Evolutionary conservation across 2,797 vertebrate genomes (phyloP).

Genomic region (Leptatherina wallacei): DNA sequence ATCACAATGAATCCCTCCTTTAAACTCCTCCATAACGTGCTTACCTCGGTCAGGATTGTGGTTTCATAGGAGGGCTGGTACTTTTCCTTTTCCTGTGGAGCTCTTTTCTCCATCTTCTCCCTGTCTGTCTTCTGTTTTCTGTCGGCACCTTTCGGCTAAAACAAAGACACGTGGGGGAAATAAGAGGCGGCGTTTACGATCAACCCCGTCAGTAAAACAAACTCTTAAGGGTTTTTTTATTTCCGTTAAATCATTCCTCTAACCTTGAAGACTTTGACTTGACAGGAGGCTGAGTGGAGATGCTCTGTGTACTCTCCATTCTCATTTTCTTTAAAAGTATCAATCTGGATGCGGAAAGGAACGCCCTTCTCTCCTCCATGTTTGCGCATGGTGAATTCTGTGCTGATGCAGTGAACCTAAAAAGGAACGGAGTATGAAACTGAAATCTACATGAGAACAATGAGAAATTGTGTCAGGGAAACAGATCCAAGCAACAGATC

Average conservation of each 20-base stretch:
- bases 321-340: constrained; percentile 95
- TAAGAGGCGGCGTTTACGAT: neutral
- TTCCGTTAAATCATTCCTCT: constrained; percentile 19
- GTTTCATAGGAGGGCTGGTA: constrained; percentile 87
- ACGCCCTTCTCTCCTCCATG: constrained; percentile 97
- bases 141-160: constrained; percentile 89
- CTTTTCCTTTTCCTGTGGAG: constrained; percentile 87
- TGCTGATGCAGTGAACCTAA: constrained; percentile 98
- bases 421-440: constrained; percentile 14
- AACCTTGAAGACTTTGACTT: constrained; percentile 99
- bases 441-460: neutral
- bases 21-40: neutral
- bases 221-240: neutral
- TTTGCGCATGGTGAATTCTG: constrained; percentile 97
- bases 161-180: constrained; percentile 7
- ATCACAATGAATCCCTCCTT: neutral
- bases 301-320: constrained; percentile 93
- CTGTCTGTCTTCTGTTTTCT: constrained; percentile 89
- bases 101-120: constrained; percentile 89
- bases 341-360: constrained; percentile 95
- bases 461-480: neutral
- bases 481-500: constrained; percentile 7
- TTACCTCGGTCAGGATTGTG: constrained; percentile 85
- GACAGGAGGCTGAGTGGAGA: constrained; percentile 97
- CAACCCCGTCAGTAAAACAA: neutral